Evolutionary conservation across 2,113 vertebrate genomes (phyloP).

Genomic region (Laterallus jamaicensis): DNA sequence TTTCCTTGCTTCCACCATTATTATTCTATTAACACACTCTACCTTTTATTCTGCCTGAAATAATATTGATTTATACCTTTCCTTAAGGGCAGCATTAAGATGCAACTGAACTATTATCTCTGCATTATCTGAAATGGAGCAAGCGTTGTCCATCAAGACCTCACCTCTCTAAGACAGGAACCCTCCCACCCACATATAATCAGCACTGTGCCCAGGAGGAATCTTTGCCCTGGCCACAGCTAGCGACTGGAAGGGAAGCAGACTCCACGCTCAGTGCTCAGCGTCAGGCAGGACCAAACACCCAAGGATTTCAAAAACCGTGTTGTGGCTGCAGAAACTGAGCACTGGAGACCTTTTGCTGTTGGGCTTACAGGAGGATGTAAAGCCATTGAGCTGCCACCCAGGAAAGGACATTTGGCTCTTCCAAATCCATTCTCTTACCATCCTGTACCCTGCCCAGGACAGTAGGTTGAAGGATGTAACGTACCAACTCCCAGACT

Average conservation of each 20-base stretch:
- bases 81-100: background rate
- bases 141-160: background rate
- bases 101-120: background rate
- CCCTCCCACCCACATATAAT: background rate
- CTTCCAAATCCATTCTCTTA: background rate
- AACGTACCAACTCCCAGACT: background rate
- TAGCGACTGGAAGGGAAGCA: background rate
- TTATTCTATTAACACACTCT: background rate
- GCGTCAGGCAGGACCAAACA: background rate
- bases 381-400: background rate
- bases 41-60: background rate
- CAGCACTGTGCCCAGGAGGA: background rate
- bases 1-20: background rate
- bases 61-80: conserved; percentile 3
- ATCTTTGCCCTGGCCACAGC: background rate
- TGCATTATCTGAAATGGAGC: background rate
- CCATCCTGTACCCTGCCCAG: background rate
- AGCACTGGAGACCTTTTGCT: background rate
- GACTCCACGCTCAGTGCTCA: background rate
- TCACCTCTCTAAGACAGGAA: background rate
- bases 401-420: background rate
- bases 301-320: background rate
- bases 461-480: background rate
- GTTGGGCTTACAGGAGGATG: too few relatives aligned
- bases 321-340: background rate